These are phyloP conservation scores for Bruchidius siliquastri DNA, from an alignment of 2,888 invertebrate species.

Conservation along the genomic window DNA sequence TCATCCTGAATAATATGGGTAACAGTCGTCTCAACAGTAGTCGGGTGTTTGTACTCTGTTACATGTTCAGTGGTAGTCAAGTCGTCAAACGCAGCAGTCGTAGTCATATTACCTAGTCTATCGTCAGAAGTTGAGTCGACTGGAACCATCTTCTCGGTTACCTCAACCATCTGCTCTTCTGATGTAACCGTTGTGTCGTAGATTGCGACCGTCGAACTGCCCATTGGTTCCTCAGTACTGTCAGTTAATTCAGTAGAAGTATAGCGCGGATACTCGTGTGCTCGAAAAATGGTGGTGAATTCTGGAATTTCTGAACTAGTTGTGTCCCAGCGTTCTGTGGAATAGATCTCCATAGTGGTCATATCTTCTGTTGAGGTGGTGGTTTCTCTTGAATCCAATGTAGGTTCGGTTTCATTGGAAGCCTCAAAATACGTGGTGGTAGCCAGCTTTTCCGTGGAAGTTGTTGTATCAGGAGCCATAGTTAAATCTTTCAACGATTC, in stretches of 20 bases:
- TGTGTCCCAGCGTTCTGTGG: neutral
- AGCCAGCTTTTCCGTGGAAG: constrained; percentile 10
- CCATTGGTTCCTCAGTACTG: neutral
- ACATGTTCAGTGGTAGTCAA: neutral
- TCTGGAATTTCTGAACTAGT: neutral
- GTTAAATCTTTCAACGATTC: neutral
- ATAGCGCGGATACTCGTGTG: neutral
- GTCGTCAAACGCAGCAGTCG: neutral
- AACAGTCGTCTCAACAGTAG: neutral
- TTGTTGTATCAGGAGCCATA: constrained; percentile 4
- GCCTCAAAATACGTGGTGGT: constrained; percentile 5
- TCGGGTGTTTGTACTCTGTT: neutral
- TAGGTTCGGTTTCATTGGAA: neutral
- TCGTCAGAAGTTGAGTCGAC: constrained; percentile 18
- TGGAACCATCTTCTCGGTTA: neutral
- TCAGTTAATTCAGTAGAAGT: neutral
- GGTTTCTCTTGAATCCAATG: neutral
- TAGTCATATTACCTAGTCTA: neutral
- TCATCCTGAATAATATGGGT: neutral
- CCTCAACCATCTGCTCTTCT: neutral
- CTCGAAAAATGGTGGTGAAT: neutral
- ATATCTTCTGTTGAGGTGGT: constrained; percentile 5
- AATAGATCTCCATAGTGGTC: neutral
- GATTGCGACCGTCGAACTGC: neutral
- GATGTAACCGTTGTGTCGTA: neutral